Conservation (phyloP, 2,797 vertebrate genomes). For the Clarias pachynema region DNA sequence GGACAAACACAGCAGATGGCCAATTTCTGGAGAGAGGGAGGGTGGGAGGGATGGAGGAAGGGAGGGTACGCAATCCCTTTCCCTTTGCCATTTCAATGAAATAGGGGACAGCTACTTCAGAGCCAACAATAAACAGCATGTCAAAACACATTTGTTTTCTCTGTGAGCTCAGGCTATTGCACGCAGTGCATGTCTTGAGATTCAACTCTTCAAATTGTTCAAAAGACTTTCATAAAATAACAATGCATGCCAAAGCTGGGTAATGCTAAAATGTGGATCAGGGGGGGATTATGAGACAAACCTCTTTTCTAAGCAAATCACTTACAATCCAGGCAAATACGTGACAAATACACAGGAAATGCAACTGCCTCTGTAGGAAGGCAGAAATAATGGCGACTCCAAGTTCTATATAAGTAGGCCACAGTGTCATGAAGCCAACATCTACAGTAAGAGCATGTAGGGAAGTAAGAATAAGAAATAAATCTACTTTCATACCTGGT, state of each 20-base stretch:
- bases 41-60: background rate
- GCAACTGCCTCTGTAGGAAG: background rate
- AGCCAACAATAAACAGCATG: conserved; percentile 20
- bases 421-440: too few relatives aligned
- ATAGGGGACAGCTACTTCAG: conserved; percentile 4
- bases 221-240: background rate
- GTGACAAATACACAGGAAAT: background rate
- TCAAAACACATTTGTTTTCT: conserved; percentile 31
- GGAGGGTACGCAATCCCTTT: background rate
- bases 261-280: background rate
- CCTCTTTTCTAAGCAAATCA: background rate
- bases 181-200: background rate
- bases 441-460: background rate
- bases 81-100: conserved; percentile 18
- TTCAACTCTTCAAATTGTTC: background rate
- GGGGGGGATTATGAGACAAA: background rate
- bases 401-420: background rate
- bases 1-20: conserved; percentile 24
- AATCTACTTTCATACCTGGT: background rate
- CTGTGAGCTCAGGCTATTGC: background rate
- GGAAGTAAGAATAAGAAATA: background rate
- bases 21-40: conserved; percentile 17
- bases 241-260: background rate
- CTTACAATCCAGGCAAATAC: background rate
- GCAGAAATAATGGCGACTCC: background rate